Evolutionary conservation across 2,113 vertebrate species (phyloP).

Genomic region (Cephalophus harveyi): DNA sequence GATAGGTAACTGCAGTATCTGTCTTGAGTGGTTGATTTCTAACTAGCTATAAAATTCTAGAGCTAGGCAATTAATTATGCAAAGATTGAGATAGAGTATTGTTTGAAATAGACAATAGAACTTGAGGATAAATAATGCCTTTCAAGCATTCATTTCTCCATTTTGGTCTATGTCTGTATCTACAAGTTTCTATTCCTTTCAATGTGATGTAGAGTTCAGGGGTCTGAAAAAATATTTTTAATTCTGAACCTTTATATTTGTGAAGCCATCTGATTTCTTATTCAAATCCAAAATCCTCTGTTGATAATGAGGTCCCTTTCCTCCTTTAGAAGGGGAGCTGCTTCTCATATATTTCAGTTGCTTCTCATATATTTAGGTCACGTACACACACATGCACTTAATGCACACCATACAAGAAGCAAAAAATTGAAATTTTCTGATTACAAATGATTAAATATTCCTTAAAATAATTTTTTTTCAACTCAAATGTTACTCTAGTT

Average conservation of each 20-base stretch:
- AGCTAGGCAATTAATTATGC: background rate
- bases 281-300: background rate
- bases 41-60: slow-evolving; percentile 34
- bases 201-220: background rate
- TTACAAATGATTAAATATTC: background rate
- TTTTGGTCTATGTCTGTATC: background rate
- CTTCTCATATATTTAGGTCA: background rate
- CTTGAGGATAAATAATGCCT: background rate
- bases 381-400: background rate
- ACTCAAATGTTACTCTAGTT: background rate
- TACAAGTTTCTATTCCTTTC: background rate
- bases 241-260: background rate
- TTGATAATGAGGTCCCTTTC: background rate
- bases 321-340: background rate
- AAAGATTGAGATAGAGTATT: background rate
- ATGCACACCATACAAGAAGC: background rate
- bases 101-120: slow-evolving; percentile 8
- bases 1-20: slow-evolving; percentile 42
- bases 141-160: background rate
- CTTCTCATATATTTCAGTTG: background rate
- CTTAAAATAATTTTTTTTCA: background rate
- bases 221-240: slow-evolving; percentile 44
- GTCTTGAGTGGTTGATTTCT: slow-evolving; percentile 64
- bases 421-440: background rate
- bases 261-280: background rate